These are phyloP conservation scores for Himalopsyche phryganea DNA, from an alignment of 1,140 invertebrate species.

Conservation along the genomic window DNA sequence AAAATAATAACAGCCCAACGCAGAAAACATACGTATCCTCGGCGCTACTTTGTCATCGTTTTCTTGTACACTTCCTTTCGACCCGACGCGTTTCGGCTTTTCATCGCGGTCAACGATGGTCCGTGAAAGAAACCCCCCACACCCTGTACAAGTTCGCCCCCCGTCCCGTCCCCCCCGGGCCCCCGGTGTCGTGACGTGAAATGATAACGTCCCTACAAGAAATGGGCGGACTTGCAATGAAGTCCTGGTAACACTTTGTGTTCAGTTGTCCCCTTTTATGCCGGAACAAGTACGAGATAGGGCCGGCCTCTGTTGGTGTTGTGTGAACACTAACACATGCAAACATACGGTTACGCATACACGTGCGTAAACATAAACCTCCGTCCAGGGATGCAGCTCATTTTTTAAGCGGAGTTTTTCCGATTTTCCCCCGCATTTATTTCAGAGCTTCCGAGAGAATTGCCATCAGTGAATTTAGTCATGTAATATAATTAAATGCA, in stretches of 20 bases:
- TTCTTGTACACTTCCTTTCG: constrained; percentile 7
- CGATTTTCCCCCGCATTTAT: too few species aligned
- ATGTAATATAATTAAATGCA: too few species aligned
- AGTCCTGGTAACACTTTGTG: constrained; percentile 31
- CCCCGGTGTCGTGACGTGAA: constrained; percentile 16
- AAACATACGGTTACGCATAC: not conserved
- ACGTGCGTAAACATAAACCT: too few species aligned
- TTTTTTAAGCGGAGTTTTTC: not conserved
- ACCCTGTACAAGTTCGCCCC: not conserved
- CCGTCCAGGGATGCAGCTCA: not conserved
- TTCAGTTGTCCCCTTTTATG: constrained; percentile 32
- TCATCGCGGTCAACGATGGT: constrained; percentile 16
- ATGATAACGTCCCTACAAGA: constrained; percentile 33
- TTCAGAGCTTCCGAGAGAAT: too few species aligned
- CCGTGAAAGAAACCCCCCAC: constrained; percentile 14
- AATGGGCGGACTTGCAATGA: constrained; percentile 33
- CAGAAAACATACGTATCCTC: not conserved
- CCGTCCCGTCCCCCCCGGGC: not conserved
- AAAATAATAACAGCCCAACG: not conserved
- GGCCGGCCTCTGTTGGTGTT: not conserved
- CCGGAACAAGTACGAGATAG: constrained; percentile 23
- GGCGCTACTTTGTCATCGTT: not conserved
- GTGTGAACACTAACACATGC: not conserved
- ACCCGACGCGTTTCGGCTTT: constrained; percentile 9
- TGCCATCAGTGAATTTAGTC: too few species aligned